Conservation (phyloP, 2,888 invertebrate genomes). For the Lasioglossum morio region DNA sequence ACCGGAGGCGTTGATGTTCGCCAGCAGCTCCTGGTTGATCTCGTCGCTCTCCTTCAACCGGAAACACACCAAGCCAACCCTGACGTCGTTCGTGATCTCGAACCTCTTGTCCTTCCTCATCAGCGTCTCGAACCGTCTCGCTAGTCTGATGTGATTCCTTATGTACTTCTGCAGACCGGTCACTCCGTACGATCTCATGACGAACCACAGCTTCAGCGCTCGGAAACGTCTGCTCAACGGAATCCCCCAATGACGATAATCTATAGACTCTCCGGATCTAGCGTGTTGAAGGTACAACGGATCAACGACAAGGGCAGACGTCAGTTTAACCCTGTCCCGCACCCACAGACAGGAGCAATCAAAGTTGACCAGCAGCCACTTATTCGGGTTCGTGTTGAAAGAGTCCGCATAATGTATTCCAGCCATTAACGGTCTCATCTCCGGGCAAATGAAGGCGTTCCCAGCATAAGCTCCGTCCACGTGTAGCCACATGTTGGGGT, state of each 20-base stretch:
- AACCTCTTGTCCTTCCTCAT: constrained; percentile 90
- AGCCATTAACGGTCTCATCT: constrained; percentile 88
- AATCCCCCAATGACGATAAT: constrained; percentile 94
- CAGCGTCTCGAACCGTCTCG: constrained; percentile 90
- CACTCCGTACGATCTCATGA: constrained; percentile 92
- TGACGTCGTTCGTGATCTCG: constrained; percentile 91
- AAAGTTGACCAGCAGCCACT: constrained; percentile 94
- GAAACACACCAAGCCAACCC: constrained; percentile 92
- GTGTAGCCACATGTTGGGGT: constrained; percentile 92
- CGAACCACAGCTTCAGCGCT: constrained; percentile 95
- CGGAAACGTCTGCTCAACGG: constrained; percentile 94
- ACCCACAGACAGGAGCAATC: constrained; percentile 96
- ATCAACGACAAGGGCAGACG: constrained; percentile 94
- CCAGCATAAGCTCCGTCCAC: constrained; percentile 96
- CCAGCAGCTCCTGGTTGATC: constrained; percentile 91
- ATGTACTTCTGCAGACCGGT: constrained; percentile 93
- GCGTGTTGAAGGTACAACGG: constrained; percentile 94
- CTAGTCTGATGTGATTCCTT: constrained; percentile 91
- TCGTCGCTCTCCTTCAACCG: constrained; percentile 90
- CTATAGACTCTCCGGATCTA: constrained; percentile 89
- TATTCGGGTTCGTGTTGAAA: constrained; percentile 95
- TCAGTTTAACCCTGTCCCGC: constrained; percentile 90
- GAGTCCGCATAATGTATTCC: constrained; percentile 92
- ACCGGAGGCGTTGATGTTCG: constrained; percentile 93
- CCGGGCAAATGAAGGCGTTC: constrained; percentile 93